Evolutionary conservation across 1,140 invertebrate species (phyloP).

Genomic region (Cydia splendana): DNA sequence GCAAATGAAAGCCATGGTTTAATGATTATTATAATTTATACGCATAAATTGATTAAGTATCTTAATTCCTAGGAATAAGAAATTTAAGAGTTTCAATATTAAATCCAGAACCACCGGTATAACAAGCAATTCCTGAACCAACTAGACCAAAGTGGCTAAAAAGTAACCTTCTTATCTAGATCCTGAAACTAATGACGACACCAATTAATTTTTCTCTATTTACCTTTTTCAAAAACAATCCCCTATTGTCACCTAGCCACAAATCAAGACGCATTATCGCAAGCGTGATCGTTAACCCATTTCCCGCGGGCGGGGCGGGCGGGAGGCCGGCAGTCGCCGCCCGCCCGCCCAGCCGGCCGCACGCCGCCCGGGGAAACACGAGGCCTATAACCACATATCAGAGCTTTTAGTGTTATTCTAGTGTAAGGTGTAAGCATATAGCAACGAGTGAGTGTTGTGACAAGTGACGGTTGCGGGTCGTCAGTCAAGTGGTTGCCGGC

Average conservation of each 20-base stretch:
- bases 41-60: too few relatives aligned
- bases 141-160: too few relatives aligned
- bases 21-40: too few relatives aligned
- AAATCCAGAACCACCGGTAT: too few relatives aligned
- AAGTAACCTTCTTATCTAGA: too few relatives aligned
- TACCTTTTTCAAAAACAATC: conserved; percentile 18
- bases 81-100: too few relatives aligned
- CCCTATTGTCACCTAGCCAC: conserved; percentile 20
- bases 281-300: conserved; percentile 67
- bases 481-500: background rate
- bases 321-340: conserved; percentile 53
- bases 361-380: conserved; percentile 39
- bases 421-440: conserved; percentile 41
- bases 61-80: too few relatives aligned
- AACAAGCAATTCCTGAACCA: too few relatives aligned
- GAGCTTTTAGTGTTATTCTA: conserved; percentile 36
- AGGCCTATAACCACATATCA: conserved; percentile 56
- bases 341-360: conserved; percentile 47
- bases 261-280: conserved; percentile 52
- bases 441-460: conserved; percentile 20
- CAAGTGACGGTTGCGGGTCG: background rate
- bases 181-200: background rate
- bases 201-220: background rate
- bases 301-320: conserved; percentile 35
- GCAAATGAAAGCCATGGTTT: too few relatives aligned